Percentiles rank a stretch among this genome's conserved stretches.
Conservation (phyloP, 2,113 vertebrate genomes). For the Podilymbus podiceps region DNA sequence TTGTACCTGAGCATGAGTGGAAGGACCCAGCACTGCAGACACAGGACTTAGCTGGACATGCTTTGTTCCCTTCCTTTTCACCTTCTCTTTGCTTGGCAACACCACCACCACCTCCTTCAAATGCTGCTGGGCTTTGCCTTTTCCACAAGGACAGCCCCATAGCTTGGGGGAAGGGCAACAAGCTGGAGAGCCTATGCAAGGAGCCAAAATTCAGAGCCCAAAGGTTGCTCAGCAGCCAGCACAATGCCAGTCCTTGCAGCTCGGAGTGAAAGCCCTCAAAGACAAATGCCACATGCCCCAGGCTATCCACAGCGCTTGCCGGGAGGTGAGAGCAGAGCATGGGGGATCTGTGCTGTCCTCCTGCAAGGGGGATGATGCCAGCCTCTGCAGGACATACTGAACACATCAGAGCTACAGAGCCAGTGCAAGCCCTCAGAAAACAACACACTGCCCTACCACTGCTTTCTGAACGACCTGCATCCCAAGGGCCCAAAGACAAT, state of each 20-base stretch:
- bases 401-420: neutral
- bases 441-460: neutral
- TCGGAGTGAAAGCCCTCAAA: neutral
- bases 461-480: neutral
- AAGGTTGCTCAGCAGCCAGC: neutral
- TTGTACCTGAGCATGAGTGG: neutral
- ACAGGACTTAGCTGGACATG: neutral
- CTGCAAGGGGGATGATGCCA: neutral
- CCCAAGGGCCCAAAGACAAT: neutral
- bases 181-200: neutral
- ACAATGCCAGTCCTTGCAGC: neutral
- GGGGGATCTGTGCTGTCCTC: neutral
- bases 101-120: neutral
- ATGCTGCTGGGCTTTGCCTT: neutral
- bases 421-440: neutral
- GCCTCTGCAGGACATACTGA: neutral
- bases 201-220: neutral
- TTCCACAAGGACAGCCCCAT: neutral
- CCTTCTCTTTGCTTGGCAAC: neutral
- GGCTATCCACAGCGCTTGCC: neutral
- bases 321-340: neutral
- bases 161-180: fast-evolving
- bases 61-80: neutral
- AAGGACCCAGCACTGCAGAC: neutral
- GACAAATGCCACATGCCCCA: neutral